Evolutionary conservation across 1,140 invertebrate species (phyloP).

Genomic region (Hylaeus anthracinus): DNA sequence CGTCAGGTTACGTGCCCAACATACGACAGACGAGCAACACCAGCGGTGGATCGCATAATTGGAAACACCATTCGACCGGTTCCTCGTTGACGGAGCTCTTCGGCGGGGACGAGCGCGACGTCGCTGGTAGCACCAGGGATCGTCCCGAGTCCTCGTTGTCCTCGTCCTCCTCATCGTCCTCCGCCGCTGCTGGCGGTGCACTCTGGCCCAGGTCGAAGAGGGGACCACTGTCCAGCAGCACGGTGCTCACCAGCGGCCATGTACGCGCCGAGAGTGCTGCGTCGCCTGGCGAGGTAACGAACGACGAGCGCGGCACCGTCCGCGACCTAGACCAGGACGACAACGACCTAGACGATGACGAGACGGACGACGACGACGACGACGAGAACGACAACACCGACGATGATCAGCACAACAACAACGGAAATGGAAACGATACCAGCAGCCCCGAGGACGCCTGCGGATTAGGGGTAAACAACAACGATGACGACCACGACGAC

Average conservation of each 20-base stretch:
- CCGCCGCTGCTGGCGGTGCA: slow-evolving; percentile 42
- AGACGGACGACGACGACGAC: slow-evolving; percentile 46
- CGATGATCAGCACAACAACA: slow-evolving; percentile 47
- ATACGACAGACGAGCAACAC: slow-evolving; percentile 75
- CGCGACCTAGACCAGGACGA: slow-evolving; percentile 54
- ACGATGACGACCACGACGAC: slow-evolving; percentile 48
- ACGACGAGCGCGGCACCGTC: slow-evolving; percentile 46
- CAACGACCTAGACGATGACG: slow-evolving; percentile 59
- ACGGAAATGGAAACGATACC: slow-evolving; percentile 50
- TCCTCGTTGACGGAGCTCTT: slow-evolving; percentile 62
- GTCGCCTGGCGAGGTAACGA: slow-evolving; percentile 69
- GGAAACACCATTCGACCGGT: slow-evolving; percentile 57
- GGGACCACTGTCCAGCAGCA: slow-evolving; percentile 55
- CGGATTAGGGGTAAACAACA: slow-evolving; percentile 54
- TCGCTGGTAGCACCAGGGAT: slow-evolving; percentile 51
- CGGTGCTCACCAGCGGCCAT: slow-evolving; percentile 60
- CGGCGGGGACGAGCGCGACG: slow-evolving; percentile 67
- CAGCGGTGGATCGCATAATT: slow-evolving; percentile 39
- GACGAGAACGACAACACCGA: slow-evolving; percentile 51
- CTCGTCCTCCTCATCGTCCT: slow-evolving; percentile 61
- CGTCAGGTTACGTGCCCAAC: slow-evolving; percentile 83
- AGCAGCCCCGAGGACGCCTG: slow-evolving; percentile 23
- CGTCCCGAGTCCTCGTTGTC: slow-evolving; percentile 64
- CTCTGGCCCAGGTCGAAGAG: slow-evolving; percentile 61
- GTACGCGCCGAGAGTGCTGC: slow-evolving; percentile 62